phyloP scores from a whole-genome alignment of 2,888 invertebrate species.

The Dynastes tityus region DNA sequence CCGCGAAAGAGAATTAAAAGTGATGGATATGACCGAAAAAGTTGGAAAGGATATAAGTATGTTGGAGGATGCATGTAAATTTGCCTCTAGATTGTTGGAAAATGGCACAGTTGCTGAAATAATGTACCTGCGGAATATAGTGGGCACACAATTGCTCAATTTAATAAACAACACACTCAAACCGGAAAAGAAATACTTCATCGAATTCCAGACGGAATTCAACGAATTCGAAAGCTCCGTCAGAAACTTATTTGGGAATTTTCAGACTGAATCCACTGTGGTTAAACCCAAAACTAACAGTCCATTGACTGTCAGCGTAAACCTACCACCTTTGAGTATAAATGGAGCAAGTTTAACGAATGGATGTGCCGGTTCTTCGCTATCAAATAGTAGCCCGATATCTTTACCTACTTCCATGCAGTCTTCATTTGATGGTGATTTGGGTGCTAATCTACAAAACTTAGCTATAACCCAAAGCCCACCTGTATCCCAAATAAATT shows the following conservation, averaged over 20 bases:
- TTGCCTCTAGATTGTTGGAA: slow-evolving; percentile 85
- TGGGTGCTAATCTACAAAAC: slow-evolving; percentile 67
- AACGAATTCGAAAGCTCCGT: slow-evolving; percentile 84
- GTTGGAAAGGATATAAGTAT: slow-evolving; percentile 89
- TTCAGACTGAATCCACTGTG: slow-evolving; percentile 66
- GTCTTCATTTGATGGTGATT: slow-evolving; percentile 86
- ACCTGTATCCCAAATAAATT: slow-evolving; percentile 69
- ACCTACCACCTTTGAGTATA: slow-evolving; percentile 64
- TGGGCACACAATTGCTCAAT: slow-evolving; percentile 83
- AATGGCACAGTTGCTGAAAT: slow-evolving; percentile 90
- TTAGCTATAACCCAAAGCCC: slow-evolving; percentile 62
- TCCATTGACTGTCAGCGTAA: slow-evolving; percentile 71
- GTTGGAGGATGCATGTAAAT: slow-evolving; percentile 90
- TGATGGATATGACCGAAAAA: slow-evolving; percentile 86
- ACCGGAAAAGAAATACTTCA: slow-evolving; percentile 83
- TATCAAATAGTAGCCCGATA: slow-evolving; percentile 80
- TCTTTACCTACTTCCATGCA: slow-evolving; percentile 81
- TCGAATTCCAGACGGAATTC: slow-evolving; percentile 87
- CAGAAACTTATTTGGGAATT: slow-evolving; percentile 81
- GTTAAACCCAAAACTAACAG: slow-evolving; percentile 67
- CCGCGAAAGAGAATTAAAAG: slow-evolving; percentile 87
- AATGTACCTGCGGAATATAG: slow-evolving; percentile 85
- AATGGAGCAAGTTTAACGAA: slow-evolving; percentile 62
- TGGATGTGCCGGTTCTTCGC: slow-evolving; percentile 69
- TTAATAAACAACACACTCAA: slow-evolving; percentile 88